phyloP scores from a whole-genome alignment of 2,888 invertebrate species.

The Thalpophila matura region DNA sequence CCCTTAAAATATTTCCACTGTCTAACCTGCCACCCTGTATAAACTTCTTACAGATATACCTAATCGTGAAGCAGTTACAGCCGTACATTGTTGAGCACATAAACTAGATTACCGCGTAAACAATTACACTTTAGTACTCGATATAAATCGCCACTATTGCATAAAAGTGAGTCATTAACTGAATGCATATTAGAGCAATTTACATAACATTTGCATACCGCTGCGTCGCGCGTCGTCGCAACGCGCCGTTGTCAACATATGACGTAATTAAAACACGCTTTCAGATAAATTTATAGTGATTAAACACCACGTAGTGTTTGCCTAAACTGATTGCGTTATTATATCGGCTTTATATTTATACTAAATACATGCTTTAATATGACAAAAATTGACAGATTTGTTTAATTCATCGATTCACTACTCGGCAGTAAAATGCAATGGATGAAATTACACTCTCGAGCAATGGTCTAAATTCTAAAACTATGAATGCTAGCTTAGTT shows the following conservation, averaged over 20 bases:
- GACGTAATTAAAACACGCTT: constrained; percentile 70
- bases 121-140: constrained; percentile 41
- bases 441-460: no score
- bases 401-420: constrained; percentile 2
- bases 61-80: neutral
- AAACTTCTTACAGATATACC: no score
- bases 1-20: no score
- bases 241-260: constrained; percentile 59
- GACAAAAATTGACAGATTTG: neutral
- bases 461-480: no score
- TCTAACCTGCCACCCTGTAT: no score
- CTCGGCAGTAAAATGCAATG: no score
- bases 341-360: constrained; percentile 29
- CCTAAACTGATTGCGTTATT: constrained; percentile 35
- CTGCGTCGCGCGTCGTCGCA: constrained; percentile 54
- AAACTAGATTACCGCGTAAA: constrained; percentile 21
- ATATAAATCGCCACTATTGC: constrained; percentile 47
- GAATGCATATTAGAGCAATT: constrained; percentile 70
- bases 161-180: constrained; percentile 65
- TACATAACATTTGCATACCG: constrained; percentile 77
- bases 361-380: constrained; percentile 5
- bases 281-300: constrained; percentile 66
- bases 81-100: neutral
- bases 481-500: no score
- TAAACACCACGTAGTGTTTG: constrained; percentile 54